A percentile compares a stretch with the other conserved stretches of the same genome.
phyloP scores from a whole-genome alignment of 2,113 vertebrate genomes.

The Illadopsis cleaveri region DNA sequence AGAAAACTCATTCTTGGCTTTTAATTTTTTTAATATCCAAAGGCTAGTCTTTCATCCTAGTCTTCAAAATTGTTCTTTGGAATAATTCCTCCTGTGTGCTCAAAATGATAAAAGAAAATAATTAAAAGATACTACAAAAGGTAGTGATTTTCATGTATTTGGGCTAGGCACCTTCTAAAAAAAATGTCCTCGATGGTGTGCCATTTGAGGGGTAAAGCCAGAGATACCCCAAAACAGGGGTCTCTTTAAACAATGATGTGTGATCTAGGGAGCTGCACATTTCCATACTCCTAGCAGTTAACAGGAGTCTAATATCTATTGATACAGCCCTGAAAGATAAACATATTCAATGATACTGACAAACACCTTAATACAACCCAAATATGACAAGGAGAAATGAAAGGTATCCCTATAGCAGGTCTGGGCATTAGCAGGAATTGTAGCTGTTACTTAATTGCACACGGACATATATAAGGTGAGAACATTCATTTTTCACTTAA shows the following conservation, averaged over 20 bases:
- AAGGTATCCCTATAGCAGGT: background rate
- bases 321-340: background rate
- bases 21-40: conserved; percentile 37
- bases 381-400: background rate
- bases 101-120: background rate
- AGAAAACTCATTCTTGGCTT: background rate
- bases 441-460: background rate
- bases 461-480: background rate
- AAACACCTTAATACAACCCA: background rate
- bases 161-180: background rate
- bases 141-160: background rate
- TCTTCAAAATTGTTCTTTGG: background rate
- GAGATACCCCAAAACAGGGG: background rate
- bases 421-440: background rate
- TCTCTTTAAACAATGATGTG: background rate
- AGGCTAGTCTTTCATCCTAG: background rate
- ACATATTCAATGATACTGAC: background rate
- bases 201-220: background rate
- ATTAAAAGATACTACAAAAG: background rate
- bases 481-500: background rate
- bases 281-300: background rate
- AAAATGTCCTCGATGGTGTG: background rate
- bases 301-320: background rate
- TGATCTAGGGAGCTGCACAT: background rate
- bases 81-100: background rate